Evolutionary conservation across 1,140 invertebrate species (phyloP).

Genomic region (Schlechtendalia chinensis): DNA sequence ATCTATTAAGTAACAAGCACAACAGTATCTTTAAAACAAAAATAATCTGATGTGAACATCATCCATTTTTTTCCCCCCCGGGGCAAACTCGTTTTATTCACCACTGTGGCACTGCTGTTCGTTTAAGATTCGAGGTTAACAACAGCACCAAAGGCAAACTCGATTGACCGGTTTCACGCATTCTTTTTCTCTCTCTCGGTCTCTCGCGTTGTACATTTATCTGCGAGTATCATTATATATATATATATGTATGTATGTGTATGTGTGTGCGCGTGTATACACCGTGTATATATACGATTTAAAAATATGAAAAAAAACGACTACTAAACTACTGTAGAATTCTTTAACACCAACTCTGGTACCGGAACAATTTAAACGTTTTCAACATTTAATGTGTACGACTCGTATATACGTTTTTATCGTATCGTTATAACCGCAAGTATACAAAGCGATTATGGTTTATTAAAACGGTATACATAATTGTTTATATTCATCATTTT

Average conservation of each 20-base stretch:
- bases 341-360: not conserved
- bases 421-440: not conserved
- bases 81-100: constrained; percentile 43
- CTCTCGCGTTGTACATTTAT: constrained; percentile 16
- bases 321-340: constrained; percentile 34
- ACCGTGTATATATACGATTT: not conserved
- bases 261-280: not conserved
- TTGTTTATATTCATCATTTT: not conserved
- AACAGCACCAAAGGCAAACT: constrained; percentile 48
- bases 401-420: constrained; percentile 23
- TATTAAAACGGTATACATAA: not conserved
- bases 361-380: constrained; percentile 16
- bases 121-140: constrained; percentile 45
- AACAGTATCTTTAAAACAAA: not conserved
- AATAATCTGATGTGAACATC: not conserved
- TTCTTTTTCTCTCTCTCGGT: constrained; percentile 17
- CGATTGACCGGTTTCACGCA: constrained; percentile 36
- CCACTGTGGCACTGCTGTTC: not conserved
- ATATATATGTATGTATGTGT: not conserved
- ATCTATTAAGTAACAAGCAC: not conserved
- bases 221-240: not conserved
- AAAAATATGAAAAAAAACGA: constrained; percentile 15
- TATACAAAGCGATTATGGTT: not conserved
- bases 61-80: not conserved
- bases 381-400: not conserved